Evolutionary conservation across 2,113 vertebrate species (phyloP).

Genomic region (Gambusia holbrooki): DNA sequence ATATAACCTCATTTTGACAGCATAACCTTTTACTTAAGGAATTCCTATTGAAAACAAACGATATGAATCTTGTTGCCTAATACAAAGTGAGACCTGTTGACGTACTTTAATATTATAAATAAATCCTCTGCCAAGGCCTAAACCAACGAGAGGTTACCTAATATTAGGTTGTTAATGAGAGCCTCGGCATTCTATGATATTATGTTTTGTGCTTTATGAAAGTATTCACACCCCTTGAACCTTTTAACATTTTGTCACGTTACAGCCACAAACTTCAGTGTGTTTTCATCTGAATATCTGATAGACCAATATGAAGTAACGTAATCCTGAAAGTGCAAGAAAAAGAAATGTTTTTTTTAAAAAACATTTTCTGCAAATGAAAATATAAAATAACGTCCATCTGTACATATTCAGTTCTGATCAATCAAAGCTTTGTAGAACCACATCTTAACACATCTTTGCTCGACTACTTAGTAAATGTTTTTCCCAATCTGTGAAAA

Average conservation of each 20-base stretch:
- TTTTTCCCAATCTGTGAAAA: not conserved
- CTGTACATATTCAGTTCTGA: not conserved
- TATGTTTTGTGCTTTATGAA: not conserved
- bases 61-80: not conserved
- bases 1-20: not conserved
- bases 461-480: not conserved
- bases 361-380: not conserved
- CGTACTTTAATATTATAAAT: not conserved
- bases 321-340: not conserved
- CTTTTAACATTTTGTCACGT: not conserved
- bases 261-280: not conserved
- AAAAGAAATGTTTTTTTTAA: not conserved
- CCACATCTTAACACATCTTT: not conserved
- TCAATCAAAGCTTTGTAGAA: not conserved
- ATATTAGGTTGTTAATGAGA: not conserved
- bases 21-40: constrained; percentile 1
- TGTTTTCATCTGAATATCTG: not conserved
- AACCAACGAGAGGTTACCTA: constrained; percentile 5
- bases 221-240: too few relatives aligned
- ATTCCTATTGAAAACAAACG: not conserved
- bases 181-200: not conserved
- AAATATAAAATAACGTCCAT: not conserved
- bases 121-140: constrained; percentile 18
- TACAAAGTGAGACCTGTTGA: not conserved
- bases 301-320: not conserved